Evolutionary conservation across 2,113 vertebrate species (phyloP).

Genomic region (Zeus faber): DNA sequence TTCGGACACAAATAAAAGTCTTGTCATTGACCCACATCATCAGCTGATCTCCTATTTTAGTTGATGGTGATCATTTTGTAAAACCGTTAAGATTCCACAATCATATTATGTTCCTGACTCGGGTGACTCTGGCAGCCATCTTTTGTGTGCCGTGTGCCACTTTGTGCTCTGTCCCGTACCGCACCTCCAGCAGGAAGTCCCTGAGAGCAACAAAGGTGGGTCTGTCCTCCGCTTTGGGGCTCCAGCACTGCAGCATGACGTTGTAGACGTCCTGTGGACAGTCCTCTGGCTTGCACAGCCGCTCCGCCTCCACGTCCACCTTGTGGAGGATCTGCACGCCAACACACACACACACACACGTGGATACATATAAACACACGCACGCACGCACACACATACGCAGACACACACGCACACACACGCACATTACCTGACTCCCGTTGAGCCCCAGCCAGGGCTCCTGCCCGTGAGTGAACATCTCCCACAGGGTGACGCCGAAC

Average conservation of each 20-base stretch:
- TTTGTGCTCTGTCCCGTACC: too few relatives aligned
- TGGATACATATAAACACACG: background rate
- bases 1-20: too few relatives aligned
- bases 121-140: too few relatives aligned
- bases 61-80: too few relatives aligned
- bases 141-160: too few relatives aligned
- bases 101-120: too few relatives aligned
- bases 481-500: constrained; percentile 97
- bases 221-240: constrained; percentile 92
- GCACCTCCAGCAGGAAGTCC: constrained; percentile 94
- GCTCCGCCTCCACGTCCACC: constrained; percentile 92
- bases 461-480: constrained; percentile 98
- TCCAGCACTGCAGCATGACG: constrained; percentile 98
- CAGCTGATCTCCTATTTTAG: too few relatives aligned
- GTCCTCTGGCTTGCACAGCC: constrained; percentile 87
- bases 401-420: background rate
- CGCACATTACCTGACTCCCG: constrained; percentile 86
- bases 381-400: background rate
- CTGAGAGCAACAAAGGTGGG: constrained; percentile 92
- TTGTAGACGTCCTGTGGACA: constrained; percentile 97
- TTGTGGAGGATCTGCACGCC: constrained; percentile 90
- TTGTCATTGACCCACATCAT: too few relatives aligned
- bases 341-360: background rate
- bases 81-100: too few relatives aligned
- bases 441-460: constrained; percentile 97